Evolutionary conservation across 2,888 invertebrate species (phyloP), one percentile per base, ranked within the genome.

Genomic region (Agonopterix subpropinquella): DNA sequence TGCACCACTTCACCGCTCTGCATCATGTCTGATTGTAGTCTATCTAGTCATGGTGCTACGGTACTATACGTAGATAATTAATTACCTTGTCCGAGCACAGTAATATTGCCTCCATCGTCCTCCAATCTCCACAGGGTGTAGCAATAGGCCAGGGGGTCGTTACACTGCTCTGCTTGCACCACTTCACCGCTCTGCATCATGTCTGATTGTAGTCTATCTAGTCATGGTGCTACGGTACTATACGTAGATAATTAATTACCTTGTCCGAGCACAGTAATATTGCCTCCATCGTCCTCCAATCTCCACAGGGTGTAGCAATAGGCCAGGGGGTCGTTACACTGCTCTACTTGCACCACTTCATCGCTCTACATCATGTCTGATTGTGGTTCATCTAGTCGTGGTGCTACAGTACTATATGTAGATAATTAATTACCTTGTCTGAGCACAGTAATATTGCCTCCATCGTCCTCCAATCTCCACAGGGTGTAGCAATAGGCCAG

Each of bases 231-330:
- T 15, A 3, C 3, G 3, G 15, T 15, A 15, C 18, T n/a, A n/a
- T n/a, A 2, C 2, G 18, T 18, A 18, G 3, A 18, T 37, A 37
- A 9, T n/a, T n/a, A n/a, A n/a, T 37, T 10, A 94, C 95, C 95
- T 91, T 95, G 94, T 47, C 91, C 91, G 49, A 94, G 86, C 44
- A 94, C 89, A 47, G 90, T 91, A 56, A 90, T 89, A 61, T 92
- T 92, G 9, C 88, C 90, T 9, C 88, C 90, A 47, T 89, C 85
- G 8, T 79, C 76, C 60, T 92, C 91, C 57, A 92, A 90, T 58
- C 90, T 88, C 93, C 93, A 95, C 1, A 94, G 79, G 0, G 94
- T 92, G 69, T 92, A 95, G 67, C 95, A 95, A 58, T 89, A 90
- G n/a, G 92, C 91, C 56, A 92, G 93, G 53, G 89, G 89, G 55